These are phyloP conservation scores for Chloroclysta siterata DNA, from an alignment of 2,888 invertebrate genomes.

Conservation along the genomic window DNA sequence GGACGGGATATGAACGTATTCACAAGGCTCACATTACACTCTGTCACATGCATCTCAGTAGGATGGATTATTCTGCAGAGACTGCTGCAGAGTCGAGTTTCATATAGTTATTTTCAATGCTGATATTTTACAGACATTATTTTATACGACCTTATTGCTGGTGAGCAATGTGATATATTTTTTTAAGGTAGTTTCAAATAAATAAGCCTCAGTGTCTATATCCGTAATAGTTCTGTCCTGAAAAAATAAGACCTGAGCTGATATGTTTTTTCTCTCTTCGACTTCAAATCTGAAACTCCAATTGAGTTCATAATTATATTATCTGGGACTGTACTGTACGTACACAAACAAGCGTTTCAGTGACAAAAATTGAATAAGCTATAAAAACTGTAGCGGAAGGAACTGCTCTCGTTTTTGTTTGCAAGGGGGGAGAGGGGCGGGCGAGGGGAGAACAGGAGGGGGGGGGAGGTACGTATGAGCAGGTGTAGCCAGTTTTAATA, in stretches of 20 bases:
- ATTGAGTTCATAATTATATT: slow-evolving; percentile 16
- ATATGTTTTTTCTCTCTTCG: slow-evolving; percentile 4
- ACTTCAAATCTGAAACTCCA: slow-evolving; percentile 9
- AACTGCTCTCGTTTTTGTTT: slow-evolving; percentile 32
- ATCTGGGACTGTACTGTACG: slow-evolving; percentile 10
- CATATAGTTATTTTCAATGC: neutral
- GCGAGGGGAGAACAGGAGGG: neutral
- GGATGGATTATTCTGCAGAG: neutral
- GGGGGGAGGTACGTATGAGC: neutral
- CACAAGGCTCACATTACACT: neutral
- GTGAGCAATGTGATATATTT: too few relatives aligned
- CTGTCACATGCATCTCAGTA: neutral
- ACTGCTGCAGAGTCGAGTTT: neutral
- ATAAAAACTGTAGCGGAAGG: slow-evolving; percentile 39
- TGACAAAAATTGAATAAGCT: slow-evolving; percentile 37
- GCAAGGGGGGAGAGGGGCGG: neutral
- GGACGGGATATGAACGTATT: neutral
- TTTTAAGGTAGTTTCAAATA: too few relatives aligned
- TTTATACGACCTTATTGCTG: too few relatives aligned
- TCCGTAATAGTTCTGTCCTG: too few relatives aligned
- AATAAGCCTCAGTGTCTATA: too few relatives aligned
- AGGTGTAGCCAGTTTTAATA: slow-evolving; percentile 31
- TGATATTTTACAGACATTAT: neutral
- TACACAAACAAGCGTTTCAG: slow-evolving; percentile 22
- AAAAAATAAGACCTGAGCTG: too few relatives aligned